phyloP scores from a whole-genome alignment of 2,888 invertebrate genomes.

The Malthinus seriepunctatus region DNA sequence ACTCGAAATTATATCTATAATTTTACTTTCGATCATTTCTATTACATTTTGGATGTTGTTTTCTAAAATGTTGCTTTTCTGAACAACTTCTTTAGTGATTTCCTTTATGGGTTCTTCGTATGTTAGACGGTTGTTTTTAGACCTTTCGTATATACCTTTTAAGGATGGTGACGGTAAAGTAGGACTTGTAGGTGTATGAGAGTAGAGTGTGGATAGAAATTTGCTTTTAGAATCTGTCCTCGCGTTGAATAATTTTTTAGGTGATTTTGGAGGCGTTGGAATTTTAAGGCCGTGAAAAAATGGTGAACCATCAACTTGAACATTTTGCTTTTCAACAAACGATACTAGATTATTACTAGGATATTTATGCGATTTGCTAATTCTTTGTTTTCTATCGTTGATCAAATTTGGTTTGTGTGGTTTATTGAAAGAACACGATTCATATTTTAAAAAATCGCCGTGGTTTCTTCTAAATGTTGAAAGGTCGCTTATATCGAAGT shows the following conservation, averaged over 20 bases:
- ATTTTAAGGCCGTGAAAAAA: too few species aligned
- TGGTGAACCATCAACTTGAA: neutral
- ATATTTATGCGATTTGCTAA: slow-evolving; percentile 3
- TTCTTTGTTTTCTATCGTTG: neutral
- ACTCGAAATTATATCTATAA: slow-evolving; percentile 21
- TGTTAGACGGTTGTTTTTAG: too few species aligned
- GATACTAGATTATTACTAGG: neutral
- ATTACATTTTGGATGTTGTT: slow-evolving; percentile 21
- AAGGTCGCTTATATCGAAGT: too few species aligned
- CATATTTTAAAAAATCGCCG: neutral
- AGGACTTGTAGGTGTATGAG: too few species aligned
- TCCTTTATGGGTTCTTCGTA: neutral
- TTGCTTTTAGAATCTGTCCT: neutral
- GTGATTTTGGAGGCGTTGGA: neutral
- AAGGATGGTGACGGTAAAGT: too few species aligned
- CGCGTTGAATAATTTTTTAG: neutral
- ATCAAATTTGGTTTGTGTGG: neutral
- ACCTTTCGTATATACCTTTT: too few species aligned
- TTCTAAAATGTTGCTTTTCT: slow-evolving; percentile 6
- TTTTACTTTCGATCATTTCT: slow-evolving; percentile 24
- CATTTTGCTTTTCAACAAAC: slow-evolving; percentile 7
- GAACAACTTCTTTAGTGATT: neutral
- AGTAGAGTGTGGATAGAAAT: too few species aligned
- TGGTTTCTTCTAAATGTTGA: neutral
- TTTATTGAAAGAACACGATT: neutral